Percentiles rank a stretch among this genome's conserved stretches.
These are phyloP conservation scores for Leuctra nigra DNA, from an alignment of 2,888 invertebrate species.

Conservation along the genomic window DNA sequence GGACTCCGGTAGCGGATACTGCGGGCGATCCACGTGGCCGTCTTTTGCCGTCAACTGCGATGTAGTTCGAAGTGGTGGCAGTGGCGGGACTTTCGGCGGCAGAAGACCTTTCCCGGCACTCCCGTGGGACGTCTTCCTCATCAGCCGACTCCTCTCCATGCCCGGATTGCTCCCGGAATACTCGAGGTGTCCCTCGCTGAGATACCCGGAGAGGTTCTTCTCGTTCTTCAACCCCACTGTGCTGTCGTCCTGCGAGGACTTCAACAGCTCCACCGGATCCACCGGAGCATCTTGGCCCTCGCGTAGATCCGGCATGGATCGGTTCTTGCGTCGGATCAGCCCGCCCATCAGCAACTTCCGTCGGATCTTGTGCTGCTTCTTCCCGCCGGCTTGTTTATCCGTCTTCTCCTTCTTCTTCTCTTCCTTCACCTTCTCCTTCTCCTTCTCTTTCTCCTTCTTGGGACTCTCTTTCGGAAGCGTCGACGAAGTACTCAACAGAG, in stretches of 20 bases:
- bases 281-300: conserved; percentile 53
- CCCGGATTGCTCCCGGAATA: conserved; percentile 61
- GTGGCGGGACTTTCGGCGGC: conserved; percentile 78
- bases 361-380: conserved; percentile 86
- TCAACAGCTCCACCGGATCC: neutral
- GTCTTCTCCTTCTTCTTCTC: conserved; percentile 48
- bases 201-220: conserved; percentile 62
- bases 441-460: conserved; percentile 5
- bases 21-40: conserved; percentile 45
- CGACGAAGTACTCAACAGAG: conserved; percentile 33
- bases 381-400: conserved; percentile 47
- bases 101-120: conserved; percentile 73
- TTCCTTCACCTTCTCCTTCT: conserved; percentile 41
- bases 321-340: conserved; percentile 76
- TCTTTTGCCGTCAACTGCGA: conserved; percentile 66
- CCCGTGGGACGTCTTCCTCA: conserved; percentile 84
- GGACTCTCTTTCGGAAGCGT: conserved; percentile 42
- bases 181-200: conserved; percentile 82
- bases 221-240: conserved; percentile 54
- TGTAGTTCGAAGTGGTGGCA: conserved; percentile 72
- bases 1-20: conserved; percentile 36
- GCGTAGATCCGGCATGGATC: conserved; percentile 87
- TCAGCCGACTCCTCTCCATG: conserved; percentile 75
- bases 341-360: conserved; percentile 86
- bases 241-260: conserved; percentile 55